These are phyloP conservation scores for Drosophila ogumai DNA, from an alignment of 1,140 invertebrate genomes.

Conservation along the genomic window DNA sequence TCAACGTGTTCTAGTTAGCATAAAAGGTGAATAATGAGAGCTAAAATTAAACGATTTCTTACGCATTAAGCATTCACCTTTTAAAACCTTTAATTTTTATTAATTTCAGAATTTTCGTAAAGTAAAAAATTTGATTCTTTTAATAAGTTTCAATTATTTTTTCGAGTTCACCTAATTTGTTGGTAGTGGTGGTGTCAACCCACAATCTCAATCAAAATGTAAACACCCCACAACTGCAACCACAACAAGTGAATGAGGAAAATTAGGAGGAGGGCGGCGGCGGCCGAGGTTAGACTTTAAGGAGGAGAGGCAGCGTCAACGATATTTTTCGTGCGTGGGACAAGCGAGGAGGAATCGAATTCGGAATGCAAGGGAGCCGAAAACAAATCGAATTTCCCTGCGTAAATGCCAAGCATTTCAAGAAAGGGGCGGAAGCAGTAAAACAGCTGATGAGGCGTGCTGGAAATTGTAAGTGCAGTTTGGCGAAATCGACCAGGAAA, in stretches of 20 bases:
- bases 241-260: conserved; percentile 56
- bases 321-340: conserved; percentile 37
- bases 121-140: too few species aligned
- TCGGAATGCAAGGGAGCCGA: conserved; percentile 18
- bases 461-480: conserved; percentile 20
- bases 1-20: not conserved
- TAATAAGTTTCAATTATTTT: not conserved
- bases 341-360: conserved; percentile 18
- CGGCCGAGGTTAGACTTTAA: not conserved
- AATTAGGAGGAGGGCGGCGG: not conserved
- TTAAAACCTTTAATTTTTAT: not conserved
- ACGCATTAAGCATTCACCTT: not conserved
- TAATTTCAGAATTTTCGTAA: not conserved
- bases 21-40: too few species aligned
- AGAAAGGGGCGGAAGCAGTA: not conserved
- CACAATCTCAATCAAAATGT: conserved; percentile 63
- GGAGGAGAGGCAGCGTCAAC: conserved; percentile 19
- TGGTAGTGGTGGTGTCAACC: conserved; percentile 20
- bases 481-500: conserved; percentile 19
- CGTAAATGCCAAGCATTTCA: conserved; percentile 24
- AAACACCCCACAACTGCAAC: conserved; percentile 56
- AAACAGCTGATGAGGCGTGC: conserved; percentile 33
- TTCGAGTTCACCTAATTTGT: not conserved
- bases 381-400: conserved; percentile 12
- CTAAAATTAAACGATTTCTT: not conserved